Evolutionary conservation across 2,888 invertebrate genomes (phyloP).

Genomic region (Rhingia campestris): DNA sequence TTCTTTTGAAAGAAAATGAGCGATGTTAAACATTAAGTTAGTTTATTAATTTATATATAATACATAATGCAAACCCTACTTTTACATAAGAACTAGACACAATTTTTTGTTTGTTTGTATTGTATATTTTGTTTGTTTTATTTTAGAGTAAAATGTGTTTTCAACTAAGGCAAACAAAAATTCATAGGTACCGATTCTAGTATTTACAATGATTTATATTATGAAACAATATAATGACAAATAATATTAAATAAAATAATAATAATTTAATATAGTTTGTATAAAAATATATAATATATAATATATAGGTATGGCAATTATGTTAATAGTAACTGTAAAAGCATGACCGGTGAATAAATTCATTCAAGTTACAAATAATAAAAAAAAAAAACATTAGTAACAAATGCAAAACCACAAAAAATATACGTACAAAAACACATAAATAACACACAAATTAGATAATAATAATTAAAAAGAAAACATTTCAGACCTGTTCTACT

Average conservation of each 20-base stretch:
- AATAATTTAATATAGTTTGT: constrained; percentile 69
- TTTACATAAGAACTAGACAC: constrained; percentile 72
- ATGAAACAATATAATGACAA: constrained; percentile 48
- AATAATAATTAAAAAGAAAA: constrained; percentile 1
- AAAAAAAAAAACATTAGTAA: constrained; percentile 27
- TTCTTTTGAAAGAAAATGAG: constrained; percentile 46
- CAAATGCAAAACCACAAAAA: constrained; percentile 39
- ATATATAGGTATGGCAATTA: constrained; percentile 69
- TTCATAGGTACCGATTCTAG: constrained; percentile 63
- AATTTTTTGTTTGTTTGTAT: constrained; percentile 43
- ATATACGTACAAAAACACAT: constrained; percentile 32
- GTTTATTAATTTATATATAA: constrained; percentile 53
- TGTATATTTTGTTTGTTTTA: constrained; percentile 35
- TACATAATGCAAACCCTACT: constrained; percentile 71
- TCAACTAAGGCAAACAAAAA: constrained; percentile 35
- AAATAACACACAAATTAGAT: constrained; percentile 51
- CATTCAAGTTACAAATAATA: constrained; percentile 42
- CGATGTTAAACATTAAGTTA: constrained; percentile 53
- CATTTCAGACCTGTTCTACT: constrained; percentile 50
- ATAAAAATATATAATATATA: constrained; percentile 70
- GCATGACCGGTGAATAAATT: constrained; percentile 63
- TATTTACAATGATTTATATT: constrained; percentile 58
- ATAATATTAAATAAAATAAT: constrained; percentile 28
- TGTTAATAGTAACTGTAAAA: constrained; percentile 68
- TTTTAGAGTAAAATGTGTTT: constrained; percentile 55